Conservation (phyloP, 2,888 invertebrate species). For the Prenolepis imparis region DNA sequence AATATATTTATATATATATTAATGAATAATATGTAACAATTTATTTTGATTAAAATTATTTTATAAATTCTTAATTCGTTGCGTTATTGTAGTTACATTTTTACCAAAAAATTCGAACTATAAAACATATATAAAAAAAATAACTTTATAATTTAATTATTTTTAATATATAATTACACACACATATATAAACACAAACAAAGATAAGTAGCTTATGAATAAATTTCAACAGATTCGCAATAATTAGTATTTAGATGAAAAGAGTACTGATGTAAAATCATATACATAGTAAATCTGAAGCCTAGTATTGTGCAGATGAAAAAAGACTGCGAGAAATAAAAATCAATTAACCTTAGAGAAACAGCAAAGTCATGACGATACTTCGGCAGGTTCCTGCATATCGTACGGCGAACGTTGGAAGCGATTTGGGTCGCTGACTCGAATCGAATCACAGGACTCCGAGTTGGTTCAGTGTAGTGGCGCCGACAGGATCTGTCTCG, state of each 20-base stretch:
- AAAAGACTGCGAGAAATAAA: neutral
- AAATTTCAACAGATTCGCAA: neutral
- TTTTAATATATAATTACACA: neutral
- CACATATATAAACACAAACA: neutral
- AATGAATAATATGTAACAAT: neutral
- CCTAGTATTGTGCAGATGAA: neutral
- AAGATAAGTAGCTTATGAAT: constrained; percentile 1
- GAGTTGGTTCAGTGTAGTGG: constrained; percentile 64
- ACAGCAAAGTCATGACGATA: constrained; percentile 30
- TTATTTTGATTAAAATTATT: constrained; percentile 1
- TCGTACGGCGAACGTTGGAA: constrained; percentile 70
- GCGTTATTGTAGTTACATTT: neutral
- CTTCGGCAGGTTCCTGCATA: neutral
- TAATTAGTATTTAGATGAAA: constrained; percentile 12
- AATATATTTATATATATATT: neutral
- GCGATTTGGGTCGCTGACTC: constrained; percentile 71
- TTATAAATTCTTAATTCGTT: neutral
- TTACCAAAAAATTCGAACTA: neutral
- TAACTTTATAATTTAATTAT: constrained; percentile 9
- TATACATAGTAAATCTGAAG: neutral
- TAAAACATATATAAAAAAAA: too few relatives aligned
- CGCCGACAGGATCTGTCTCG: constrained; percentile 73
- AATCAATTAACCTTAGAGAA: constrained; percentile 20
- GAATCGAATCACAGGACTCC: constrained; percentile 78
- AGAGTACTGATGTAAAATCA: neutral